Evolutionary conservation across 2,888 invertebrate genomes (phyloP), one percentile per base, ranked within the genome.

Genomic region (Agonopterix arenella): DNA sequence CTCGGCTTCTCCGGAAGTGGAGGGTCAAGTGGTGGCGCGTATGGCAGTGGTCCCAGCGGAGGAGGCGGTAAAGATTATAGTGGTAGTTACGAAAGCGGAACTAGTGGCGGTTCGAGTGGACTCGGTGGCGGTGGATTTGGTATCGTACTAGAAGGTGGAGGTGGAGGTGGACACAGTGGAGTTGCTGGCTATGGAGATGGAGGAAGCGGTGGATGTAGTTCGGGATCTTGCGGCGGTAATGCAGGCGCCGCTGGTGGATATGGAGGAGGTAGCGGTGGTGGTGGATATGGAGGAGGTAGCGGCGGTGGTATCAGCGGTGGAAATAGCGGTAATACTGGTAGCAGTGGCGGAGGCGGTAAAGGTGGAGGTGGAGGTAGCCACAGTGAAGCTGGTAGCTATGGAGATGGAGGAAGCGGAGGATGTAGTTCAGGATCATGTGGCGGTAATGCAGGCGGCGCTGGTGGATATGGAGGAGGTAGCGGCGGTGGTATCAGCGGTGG

Each of bases 171-270:
- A 13, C 50, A 50, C 8, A 47, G 56, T 18, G 51, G 53, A 9
- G 50, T 5, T 28, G 28, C 5, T 28, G 28, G 28, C 5, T 7
- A 28, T 28, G 28, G 28, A 28, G 28, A 28, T 28, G 28, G 55
- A 10, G 50, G 56, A 36, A 54, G 53, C 5, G 58, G 60, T 8
- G 45, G 50, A 10, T 49, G 60, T 48, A 56, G 74, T 52, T 44
- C 70, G 56, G 52, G 69, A 56, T 56, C 73, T 54, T 58, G 68
- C 57, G 18, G 59, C 59, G 69, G 66, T 42, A 61, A 68, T 42
- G 70, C 40, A 10, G 62, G 64, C 9, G 76, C 76, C 10, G 76
- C 76, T 45, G 70, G 71, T 51, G 75, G 78, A 4, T 55, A 53
- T 18, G 59, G 59, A 7, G 52, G 57, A 36, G 56, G 59, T 8